phyloP scores from a whole-genome alignment of 2,888 invertebrate genomes.

The Nomada hirtipes region DNA sequence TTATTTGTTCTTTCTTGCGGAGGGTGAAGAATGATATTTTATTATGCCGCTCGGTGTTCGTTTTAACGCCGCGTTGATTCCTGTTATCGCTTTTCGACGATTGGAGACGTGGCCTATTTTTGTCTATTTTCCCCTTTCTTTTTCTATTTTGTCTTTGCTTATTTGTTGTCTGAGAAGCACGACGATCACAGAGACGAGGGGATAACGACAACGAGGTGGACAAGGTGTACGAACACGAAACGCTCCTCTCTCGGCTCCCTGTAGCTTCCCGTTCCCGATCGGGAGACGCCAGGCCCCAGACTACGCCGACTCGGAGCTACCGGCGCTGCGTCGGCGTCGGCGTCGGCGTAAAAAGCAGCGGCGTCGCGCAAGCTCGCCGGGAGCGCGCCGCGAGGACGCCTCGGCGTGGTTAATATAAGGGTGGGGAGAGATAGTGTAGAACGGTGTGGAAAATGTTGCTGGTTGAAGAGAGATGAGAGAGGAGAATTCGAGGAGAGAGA shows the following conservation, averaged over 20 bases:
- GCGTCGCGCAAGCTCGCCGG: constrained; percentile 76
- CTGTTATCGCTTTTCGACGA: no score
- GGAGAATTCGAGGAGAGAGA: background rate
- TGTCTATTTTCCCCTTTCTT: background rate
- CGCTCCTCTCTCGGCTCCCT: constrained; percentile 57
- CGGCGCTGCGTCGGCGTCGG: constrained; percentile 74
- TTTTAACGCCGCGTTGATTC: background rate
- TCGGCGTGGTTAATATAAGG: background rate
- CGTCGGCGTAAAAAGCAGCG: constrained; percentile 78
- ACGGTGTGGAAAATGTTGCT: background rate
- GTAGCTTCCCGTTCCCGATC: constrained; percentile 73
- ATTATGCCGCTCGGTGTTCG: background rate
- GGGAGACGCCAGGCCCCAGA: constrained; percentile 79
- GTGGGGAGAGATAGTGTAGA: background rate
- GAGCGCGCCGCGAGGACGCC: constrained; percentile 51
- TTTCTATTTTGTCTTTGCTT: no score
- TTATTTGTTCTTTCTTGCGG: background rate
- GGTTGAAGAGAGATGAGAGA: background rate
- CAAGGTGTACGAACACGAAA: constrained; percentile 37
- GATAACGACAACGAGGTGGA: background rate
- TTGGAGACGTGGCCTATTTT: background rate
- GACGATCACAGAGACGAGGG: constrained; percentile 1
- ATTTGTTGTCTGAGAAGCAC: background rate
- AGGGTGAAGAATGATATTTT: background rate
- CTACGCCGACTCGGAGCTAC: constrained; percentile 80